Evolutionary conservation across 2,797 vertebrate species (phyloP).

Genomic region (Xiphorhynchus erythropygius): DNA sequence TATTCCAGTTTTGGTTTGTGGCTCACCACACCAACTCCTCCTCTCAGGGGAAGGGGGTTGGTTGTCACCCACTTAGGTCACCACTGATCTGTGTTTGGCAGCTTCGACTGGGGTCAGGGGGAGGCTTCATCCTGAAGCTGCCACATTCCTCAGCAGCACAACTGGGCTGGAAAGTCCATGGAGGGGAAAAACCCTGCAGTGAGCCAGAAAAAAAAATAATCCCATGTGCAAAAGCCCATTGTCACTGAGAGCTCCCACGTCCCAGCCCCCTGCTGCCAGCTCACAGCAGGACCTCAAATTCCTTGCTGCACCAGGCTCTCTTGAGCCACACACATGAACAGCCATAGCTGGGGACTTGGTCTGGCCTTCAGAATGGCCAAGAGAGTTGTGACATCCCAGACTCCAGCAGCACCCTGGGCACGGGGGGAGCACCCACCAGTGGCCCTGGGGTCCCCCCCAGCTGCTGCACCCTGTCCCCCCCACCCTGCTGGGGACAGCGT

Average conservation of each 20-base stretch:
- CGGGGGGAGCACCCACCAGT: neutral
- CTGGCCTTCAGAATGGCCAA: neutral
- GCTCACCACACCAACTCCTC: neutral
- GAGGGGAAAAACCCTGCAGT: neutral
- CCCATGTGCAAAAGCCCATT: neutral
- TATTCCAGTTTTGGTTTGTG: neutral
- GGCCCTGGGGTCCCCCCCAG: neutral
- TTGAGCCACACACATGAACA: fast-evolving
- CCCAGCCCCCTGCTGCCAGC: neutral
- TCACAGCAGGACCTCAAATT: neutral
- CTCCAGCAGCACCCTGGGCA: neutral
- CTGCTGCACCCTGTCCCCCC: neutral
- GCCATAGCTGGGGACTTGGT: neutral
- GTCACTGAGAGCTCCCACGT: neutral
- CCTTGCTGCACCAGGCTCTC: fast-evolving
- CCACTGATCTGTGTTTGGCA: neutral
- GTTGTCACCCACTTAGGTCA: neutral
- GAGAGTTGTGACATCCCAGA: neutral
- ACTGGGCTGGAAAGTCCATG: neutral
- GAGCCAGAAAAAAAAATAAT: neutral
- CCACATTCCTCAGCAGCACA: neutral
- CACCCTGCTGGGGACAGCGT: neutral
- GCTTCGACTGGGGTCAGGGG: fast-evolving
- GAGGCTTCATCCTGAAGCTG: neutral
- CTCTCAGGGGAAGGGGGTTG: neutral